phyloP scores from a whole-genome alignment of 2,888 invertebrate genomes.

The Venustoraphidia nigricollis region DNA sequence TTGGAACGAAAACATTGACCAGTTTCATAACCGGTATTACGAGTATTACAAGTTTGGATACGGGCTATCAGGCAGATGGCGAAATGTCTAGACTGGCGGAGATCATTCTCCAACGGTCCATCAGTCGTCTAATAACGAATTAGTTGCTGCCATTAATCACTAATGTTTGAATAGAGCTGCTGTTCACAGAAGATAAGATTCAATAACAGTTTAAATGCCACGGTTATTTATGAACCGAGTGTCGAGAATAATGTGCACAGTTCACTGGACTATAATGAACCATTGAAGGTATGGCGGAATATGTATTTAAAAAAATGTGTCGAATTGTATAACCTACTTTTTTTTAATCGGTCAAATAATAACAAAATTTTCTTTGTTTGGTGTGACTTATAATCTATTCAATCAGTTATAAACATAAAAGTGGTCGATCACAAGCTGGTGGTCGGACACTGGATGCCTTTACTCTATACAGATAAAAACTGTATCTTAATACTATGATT shows the following conservation, averaged over 20 bases:
- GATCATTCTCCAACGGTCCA: conserved; percentile 51
- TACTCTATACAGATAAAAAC: too few species aligned
- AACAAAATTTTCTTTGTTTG: too few species aligned
- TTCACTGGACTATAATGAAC: neutral
- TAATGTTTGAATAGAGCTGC: conserved; percentile 42
- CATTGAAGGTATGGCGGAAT: conserved; percentile 17
- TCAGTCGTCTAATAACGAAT: conserved; percentile 26
- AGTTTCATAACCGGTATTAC: conserved; percentile 77
- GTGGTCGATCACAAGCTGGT: too few species aligned
- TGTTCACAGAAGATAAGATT: conserved; percentile 54
- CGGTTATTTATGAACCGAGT: conserved; percentile 71
- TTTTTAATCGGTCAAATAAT: too few species aligned
- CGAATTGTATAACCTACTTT: too few species aligned
- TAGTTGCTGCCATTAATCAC: conserved; percentile 33
- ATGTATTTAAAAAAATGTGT: too few species aligned
- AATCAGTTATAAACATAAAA: too few species aligned
- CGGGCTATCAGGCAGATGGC: conserved; percentile 87
- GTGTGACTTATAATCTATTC: too few species aligned
- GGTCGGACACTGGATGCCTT: too few species aligned
- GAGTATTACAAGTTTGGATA: conserved; percentile 82
- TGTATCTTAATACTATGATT: too few species aligned
- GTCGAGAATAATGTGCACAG: conserved; percentile 45
- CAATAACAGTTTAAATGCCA: conserved; percentile 85
- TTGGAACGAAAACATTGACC: conserved; percentile 48
- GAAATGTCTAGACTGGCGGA: conserved; percentile 76